Percentiles rank a stretch among this genome's conserved stretches.
These are phyloP conservation scores for Gasterosteus nipponicus DNA, from an alignment of 2,113 vertebrate species.

Conservation along the genomic window DNA sequence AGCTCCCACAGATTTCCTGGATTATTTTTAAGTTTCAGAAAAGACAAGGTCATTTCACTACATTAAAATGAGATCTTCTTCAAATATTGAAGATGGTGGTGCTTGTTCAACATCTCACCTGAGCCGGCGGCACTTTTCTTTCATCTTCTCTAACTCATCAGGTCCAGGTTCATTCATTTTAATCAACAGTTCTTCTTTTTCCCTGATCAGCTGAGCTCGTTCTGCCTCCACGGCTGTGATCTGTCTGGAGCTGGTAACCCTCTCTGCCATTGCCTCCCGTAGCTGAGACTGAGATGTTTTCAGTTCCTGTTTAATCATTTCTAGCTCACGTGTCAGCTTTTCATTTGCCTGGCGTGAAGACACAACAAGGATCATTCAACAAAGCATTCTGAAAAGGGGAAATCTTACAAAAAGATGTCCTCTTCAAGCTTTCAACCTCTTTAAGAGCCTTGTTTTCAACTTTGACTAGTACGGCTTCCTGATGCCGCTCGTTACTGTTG, in stretches of 20 bases:
- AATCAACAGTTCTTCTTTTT: slow-evolving; percentile 68
- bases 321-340: slow-evolving; percentile 70
- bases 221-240: slow-evolving; percentile 68
- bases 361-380: background rate
- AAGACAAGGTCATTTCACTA: background rate
- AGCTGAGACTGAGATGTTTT: slow-evolving; percentile 62
- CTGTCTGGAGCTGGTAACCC: slow-evolving; percentile 36
- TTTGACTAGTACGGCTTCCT: slow-evolving; percentile 61
- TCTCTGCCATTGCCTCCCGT: slow-evolving; percentile 68
- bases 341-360: slow-evolving; percentile 68
- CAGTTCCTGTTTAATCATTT: slow-evolving; percentile 53
- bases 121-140: slow-evolving; percentile 62
- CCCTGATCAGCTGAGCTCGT: slow-evolving; percentile 60
- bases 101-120: slow-evolving; percentile 62
- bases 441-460: slow-evolving; percentile 56
- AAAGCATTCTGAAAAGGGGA: background rate
- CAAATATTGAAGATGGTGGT: background rate
- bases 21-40: background rate
- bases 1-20: slow-evolving; percentile 64
- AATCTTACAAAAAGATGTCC: background rate
- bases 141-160: slow-evolving; percentile 45
- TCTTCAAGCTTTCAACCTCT: slow-evolving; percentile 59
- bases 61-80: background rate
- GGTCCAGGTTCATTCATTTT: slow-evolving; percentile 29
- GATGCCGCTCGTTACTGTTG: slow-evolving; percentile 61